These are phyloP conservation scores for Atopsyche davidsoni DNA, from an alignment of 1,140 invertebrate genomes.

Conservation along the genomic window DNA sequence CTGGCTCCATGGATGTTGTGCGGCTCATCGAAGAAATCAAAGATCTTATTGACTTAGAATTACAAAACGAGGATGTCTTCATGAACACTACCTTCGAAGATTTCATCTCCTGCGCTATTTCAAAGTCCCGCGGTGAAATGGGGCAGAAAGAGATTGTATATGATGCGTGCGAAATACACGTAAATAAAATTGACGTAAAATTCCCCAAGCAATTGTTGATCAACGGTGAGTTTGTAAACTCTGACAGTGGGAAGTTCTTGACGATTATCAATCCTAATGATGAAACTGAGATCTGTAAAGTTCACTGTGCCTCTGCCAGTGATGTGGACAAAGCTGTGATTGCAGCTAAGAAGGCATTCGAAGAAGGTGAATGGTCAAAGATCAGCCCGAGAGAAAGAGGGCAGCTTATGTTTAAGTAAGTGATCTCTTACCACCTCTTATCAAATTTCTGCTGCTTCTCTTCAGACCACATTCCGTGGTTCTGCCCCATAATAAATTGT, in stretches of 20 bases:
- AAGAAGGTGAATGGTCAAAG: conserved; percentile 82
- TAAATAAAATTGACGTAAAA: conserved; percentile 78
- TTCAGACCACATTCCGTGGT: too few species aligned
- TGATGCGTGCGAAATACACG: conserved; percentile 66
- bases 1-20: conserved; percentile 94
- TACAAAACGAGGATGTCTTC: conserved; percentile 89
- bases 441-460: too few species aligned
- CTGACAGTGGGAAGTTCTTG: conserved; percentile 58
- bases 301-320: conserved; percentile 65
- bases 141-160: conserved; percentile 52
- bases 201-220: conserved; percentile 89
- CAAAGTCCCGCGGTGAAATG: conserved; percentile 58
- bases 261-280: conserved; percentile 79
- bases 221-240: conserved; percentile 82
- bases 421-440: too few species aligned
- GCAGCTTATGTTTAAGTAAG: conserved; percentile 62
- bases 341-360: conserved; percentile 81
- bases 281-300: conserved; percentile 73
- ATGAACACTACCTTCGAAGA: conserved; percentile 86
- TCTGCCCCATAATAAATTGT: too few species aligned
- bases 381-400: conserved; percentile 80
- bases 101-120: conserved; percentile 63
- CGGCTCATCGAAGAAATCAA: conserved; percentile 89
- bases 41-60: conserved; percentile 65
- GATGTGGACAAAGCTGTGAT: conserved; percentile 85